Evolutionary conservation across 2,113 vertebrate genomes (phyloP).

Genomic region (Onychostoma macrolepis): DNA sequence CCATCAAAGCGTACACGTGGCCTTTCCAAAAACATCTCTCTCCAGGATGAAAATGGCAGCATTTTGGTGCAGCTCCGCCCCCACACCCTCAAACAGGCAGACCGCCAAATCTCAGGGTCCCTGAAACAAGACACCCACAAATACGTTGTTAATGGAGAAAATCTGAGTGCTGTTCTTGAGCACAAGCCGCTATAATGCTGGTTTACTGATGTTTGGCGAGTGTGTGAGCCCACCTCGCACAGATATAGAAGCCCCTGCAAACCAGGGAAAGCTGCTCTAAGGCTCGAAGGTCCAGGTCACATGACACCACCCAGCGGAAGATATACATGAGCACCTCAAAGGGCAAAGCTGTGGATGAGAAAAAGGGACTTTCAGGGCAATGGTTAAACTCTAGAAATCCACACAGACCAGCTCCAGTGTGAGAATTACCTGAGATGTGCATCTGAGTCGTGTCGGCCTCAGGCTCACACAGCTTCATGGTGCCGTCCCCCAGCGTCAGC

Average conservation of each 20-base stretch:
- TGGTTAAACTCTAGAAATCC: background rate
- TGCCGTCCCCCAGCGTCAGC: conserved; percentile 83
- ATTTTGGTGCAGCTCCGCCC: conserved; percentile 90
- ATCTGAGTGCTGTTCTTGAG: background rate
- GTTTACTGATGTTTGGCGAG: background rate
- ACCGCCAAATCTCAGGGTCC: conserved; percentile 97
- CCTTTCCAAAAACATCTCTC: conserved; percentile 95
- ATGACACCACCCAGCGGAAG: conserved; percentile 98
- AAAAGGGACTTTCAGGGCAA: background rate
- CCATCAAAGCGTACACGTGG: conserved; percentile 96
- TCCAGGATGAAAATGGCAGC: conserved; percentile 89
- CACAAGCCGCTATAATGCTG: background rate
- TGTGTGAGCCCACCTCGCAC: conserved; percentile 83
- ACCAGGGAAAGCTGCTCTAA: conserved; percentile 94
- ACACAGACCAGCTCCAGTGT: background rate
- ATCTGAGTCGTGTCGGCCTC: conserved; percentile 84
- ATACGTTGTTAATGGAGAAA: background rate
- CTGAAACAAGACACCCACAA: conserved; percentile 68
- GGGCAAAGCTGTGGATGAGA: conserved; percentile 81
- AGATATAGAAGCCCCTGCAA: conserved; percentile 96
- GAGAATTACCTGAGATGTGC: conserved; percentile 88
- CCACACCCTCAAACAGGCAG: conserved; percentile 93
- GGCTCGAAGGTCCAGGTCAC: conserved; percentile 92
- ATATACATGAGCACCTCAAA: conserved; percentile 97
- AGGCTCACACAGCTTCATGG: conserved; percentile 90